These are phyloP conservation scores for Pocillopora verrucosa DNA, from an alignment of 64 coral and sea anemone genomes.

Conservation along the genomic window DNA sequence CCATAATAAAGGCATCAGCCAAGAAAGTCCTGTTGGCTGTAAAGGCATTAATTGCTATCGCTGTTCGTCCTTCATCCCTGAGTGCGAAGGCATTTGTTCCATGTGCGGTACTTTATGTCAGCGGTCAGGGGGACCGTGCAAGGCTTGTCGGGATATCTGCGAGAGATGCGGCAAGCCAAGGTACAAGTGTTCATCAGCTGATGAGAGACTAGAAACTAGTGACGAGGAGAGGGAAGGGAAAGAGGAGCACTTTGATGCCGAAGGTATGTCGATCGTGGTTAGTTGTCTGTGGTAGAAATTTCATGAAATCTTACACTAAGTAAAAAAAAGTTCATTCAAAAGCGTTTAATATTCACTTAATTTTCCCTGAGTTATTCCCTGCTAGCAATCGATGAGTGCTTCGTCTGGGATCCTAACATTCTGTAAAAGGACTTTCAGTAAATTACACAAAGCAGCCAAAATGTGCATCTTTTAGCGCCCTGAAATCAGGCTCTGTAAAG, in stretches of 20 bases:
- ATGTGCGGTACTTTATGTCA: slow-evolving; percentile 56
- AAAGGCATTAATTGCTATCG: slow-evolving; percentile 56
- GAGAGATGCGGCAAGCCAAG: slow-evolving; percentile 39
- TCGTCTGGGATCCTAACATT: no score
- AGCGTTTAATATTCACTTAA: no score
- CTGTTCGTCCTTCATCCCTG: slow-evolving; percentile 19
- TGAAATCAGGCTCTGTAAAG: no score
- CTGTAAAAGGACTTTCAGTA: no score
- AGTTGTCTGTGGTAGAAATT: not conserved
- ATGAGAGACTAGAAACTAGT: not conserved
- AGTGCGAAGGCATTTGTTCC: slow-evolving; percentile 44
- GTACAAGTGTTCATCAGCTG: slow-evolving; percentile 39
- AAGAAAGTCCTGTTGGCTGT: not conserved
- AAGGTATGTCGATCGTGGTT: slow-evolving; percentile 6
- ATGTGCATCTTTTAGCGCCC: no score
- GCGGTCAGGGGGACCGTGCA: slow-evolving; percentile 47
- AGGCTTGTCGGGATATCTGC: slow-evolving; percentile 59
- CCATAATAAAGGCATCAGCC: not conserved
- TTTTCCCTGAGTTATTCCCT: no score
- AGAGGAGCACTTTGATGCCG: not conserved
- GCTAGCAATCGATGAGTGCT: no score
- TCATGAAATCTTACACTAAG: not conserved
- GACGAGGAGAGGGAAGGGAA: slow-evolving; percentile 13
- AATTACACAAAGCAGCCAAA: no score
- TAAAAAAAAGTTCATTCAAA: no score